Evolutionary conservation across 2,113 vertebrate genomes (phyloP).

Genomic region (Aviceda subcristata): DNA sequence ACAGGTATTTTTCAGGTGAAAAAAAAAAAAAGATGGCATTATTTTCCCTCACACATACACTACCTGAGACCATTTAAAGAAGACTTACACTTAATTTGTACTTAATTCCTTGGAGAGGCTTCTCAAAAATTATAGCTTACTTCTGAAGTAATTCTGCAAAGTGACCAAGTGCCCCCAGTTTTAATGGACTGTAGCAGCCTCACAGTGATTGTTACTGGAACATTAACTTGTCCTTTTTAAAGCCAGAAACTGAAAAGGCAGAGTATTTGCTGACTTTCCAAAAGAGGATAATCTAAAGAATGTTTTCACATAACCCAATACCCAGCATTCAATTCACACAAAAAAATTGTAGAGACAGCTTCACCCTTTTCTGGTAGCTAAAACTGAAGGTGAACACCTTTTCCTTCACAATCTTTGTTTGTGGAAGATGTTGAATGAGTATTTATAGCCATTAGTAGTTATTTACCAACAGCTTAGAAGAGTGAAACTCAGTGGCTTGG

Average conservation of each 20-base stretch:
- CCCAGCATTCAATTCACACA: background rate
- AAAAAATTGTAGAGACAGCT: background rate
- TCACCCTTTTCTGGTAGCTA: background rate
- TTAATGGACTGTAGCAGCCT: slow-evolving; percentile 61
- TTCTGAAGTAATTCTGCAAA: slow-evolving; percentile 39
- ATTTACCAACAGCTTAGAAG: background rate
- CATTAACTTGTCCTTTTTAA: slow-evolving; percentile 64
- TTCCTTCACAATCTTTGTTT: background rate
- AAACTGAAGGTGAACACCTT: background rate
- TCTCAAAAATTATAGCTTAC: slow-evolving; percentile 11
- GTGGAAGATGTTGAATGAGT: background rate
- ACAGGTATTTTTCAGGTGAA: background rate
- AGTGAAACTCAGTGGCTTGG: background rate
- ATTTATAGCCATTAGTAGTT: background rate
- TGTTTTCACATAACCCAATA: background rate
- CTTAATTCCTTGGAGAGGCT: background rate
- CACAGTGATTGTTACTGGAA: slow-evolving; percentile 3
- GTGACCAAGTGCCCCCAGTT: slow-evolving; percentile 40
- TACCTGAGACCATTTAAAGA: background rate
- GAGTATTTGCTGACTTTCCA: slow-evolving; percentile 18
- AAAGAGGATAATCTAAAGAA: background rate
- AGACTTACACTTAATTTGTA: background rate
- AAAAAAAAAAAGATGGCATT: background rate
- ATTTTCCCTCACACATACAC: background rate
- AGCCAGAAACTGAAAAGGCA: background rate